These are phyloP conservation scores for Habrosyne pyritoides DNA, from an alignment of 2,888 invertebrate species.

Conservation along the genomic window DNA sequence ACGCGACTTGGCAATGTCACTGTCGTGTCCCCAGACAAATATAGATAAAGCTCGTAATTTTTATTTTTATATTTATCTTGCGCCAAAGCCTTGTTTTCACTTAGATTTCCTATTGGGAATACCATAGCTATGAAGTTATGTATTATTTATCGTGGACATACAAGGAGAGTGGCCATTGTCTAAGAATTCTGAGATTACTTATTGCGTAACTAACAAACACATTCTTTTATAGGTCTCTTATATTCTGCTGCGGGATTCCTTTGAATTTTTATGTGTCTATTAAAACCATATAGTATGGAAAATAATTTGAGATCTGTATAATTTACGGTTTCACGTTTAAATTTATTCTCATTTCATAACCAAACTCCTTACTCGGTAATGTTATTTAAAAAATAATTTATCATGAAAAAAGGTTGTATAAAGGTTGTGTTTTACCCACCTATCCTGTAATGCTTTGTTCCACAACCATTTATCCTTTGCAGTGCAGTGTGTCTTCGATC, in stretches of 20 bases:
- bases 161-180: not conserved
- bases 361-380: no score
- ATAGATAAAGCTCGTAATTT: no score
- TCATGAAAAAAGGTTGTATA: no score
- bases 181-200: not conserved
- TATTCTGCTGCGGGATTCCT: no score
- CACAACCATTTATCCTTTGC: not conserved
- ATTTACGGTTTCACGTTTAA: no score
- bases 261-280: no score
- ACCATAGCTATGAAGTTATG: not conserved
- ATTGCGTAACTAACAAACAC: not conserved
- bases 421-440: not conserved
- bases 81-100: not conserved
- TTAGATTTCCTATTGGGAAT: not conserved
- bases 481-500: not conserved
- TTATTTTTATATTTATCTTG: no score
- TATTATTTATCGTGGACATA: not conserved
- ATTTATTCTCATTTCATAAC: no score
- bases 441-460: not conserved
- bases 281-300: no score
- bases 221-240: no score
- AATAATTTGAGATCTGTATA: no score
- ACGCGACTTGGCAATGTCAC: not conserved
- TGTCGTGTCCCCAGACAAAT: not conserved
- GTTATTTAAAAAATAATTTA: no score